phyloP scores from a whole-genome alignment of 1,140 invertebrate species.

The Drosophila truncata region DNA sequence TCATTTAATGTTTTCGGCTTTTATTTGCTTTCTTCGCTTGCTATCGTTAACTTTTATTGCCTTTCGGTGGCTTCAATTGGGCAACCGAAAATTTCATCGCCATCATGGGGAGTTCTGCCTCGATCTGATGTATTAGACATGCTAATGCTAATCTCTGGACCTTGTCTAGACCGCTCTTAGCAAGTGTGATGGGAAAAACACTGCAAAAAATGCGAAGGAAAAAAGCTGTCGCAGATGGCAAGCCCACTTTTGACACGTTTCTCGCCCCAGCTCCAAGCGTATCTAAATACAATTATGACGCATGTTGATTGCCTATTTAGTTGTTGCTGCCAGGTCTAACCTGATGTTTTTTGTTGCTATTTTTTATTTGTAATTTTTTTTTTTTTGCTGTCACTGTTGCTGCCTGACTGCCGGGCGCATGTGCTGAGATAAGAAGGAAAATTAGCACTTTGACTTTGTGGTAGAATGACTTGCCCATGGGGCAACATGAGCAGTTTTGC shows the following conservation, averaged over 20 bases:
- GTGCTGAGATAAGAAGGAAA: slow-evolving; percentile 65
- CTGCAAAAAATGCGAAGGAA: background rate
- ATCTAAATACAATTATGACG: slow-evolving; percentile 60
- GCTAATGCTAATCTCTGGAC: slow-evolving; percentile 32
- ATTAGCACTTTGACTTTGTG: slow-evolving; percentile 59
- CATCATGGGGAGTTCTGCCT: background rate
- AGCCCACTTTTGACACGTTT: slow-evolving; percentile 43
- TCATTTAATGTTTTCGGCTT: slow-evolving; percentile 63
- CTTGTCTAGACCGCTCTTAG: slow-evolving; percentile 27
- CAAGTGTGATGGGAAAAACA: slow-evolving; percentile 6
- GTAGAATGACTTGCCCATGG: slow-evolving; percentile 20
- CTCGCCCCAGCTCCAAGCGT: slow-evolving; percentile 30
- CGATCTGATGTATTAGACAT: slow-evolving; percentile 14
- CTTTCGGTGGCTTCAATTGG: slow-evolving; percentile 41
- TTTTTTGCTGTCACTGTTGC: slow-evolving; percentile 28
- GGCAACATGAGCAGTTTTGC: slow-evolving; percentile 23
- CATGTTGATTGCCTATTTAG: slow-evolving; percentile 48
- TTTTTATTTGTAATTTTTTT: slow-evolving; percentile 18
- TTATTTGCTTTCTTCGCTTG: slow-evolving; percentile 60
- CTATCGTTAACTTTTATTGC: slow-evolving; percentile 71
- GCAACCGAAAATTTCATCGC: slow-evolving; percentile 41
- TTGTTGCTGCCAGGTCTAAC: slow-evolving; percentile 13
- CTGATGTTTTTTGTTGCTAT: slow-evolving; percentile 7
- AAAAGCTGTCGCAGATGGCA: slow-evolving; percentile 4
- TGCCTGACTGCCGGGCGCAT: slow-evolving; percentile 49